These are phyloP conservation scores for Sander vitreus DNA, from an alignment of 2,113 vertebrate species.

Conservation along the genomic window DNA sequence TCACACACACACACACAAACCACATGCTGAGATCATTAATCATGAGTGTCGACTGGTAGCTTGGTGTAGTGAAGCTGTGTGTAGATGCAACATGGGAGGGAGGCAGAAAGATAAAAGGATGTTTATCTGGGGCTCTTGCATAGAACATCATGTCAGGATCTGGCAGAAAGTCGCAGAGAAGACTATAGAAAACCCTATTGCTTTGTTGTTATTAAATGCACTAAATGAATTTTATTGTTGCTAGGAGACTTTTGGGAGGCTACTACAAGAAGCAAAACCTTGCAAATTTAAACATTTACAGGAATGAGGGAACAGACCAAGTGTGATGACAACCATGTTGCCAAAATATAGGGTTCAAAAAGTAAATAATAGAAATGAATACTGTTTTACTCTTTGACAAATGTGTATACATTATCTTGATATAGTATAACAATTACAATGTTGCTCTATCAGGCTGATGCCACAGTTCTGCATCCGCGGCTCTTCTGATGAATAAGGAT, in stretches of 20 bases:
- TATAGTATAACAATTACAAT: not conserved
- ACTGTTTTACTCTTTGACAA: not conserved
- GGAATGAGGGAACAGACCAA: not conserved
- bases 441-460: not conserved
- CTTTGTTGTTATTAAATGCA: constrained; percentile 44
- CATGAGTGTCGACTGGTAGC: constrained; percentile 55
- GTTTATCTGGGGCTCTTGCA: constrained; percentile 71
- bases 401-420: not conserved
- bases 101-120: constrained; percentile 65
- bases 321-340: not conserved
- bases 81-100: constrained; percentile 54
- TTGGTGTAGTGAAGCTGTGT: constrained; percentile 24
- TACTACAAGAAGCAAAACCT: not conserved
- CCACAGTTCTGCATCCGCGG: not conserved
- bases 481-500: constrained; percentile 12
- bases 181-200: not conserved
- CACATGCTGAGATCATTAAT: constrained; percentile 65
- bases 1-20: constrained; percentile 3
- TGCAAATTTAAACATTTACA: not conserved
- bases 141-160: constrained; percentile 66
- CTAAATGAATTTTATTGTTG: constrained; percentile 11
- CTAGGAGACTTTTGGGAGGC: not conserved
- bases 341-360: not conserved
- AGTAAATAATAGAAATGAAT: not conserved
- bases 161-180: constrained; percentile 36